A percentile compares a stretch with the other conserved stretches of the same genome.
These are phyloP conservation scores for Ischnus inquisitorius DNA, from an alignment of 2,888 invertebrate species.

Conservation along the genomic window DNA sequence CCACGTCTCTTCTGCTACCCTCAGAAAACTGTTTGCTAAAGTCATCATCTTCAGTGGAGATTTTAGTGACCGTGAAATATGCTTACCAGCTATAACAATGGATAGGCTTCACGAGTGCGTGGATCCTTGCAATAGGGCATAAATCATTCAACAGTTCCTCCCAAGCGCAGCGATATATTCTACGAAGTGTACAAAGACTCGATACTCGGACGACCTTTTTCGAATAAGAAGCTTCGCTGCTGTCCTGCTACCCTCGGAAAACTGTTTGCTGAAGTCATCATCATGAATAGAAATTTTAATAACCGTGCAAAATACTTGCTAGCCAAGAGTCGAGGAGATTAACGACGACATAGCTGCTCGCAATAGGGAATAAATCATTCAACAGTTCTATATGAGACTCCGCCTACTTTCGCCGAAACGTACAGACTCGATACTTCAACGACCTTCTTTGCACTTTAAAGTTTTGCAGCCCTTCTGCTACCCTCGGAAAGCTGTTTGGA, in stretches of 20 bases:
- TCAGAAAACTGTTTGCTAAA: slow-evolving; percentile 73
- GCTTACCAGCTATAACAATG: neutral
- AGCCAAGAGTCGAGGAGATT: neutral
- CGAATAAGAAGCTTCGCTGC: slow-evolving; percentile 48
- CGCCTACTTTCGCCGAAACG: neutral
- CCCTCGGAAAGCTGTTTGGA: too few species aligned
- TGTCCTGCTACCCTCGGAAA: slow-evolving; percentile 73
- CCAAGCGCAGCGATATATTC: neutral
- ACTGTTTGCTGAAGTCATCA: slow-evolving; percentile 75
- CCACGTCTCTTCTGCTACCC: too few species aligned
- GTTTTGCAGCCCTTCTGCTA: too few species aligned
- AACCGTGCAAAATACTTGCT: slow-evolving; percentile 4
- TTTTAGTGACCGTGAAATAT: slow-evolving; percentile 62
- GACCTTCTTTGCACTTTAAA: too few species aligned
- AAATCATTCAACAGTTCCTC: neutral
- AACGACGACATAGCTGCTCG: neutral
- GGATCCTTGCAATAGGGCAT: neutral
- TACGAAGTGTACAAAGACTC: neutral
- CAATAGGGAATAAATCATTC: neutral
- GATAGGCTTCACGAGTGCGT: neutral
- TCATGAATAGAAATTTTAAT: neutral
- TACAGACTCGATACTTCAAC: too few species aligned
- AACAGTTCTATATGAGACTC: neutral
- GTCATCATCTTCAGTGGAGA: slow-evolving; percentile 66
- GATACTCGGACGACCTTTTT: neutral